phyloP scores from a whole-genome alignment of 1,140 invertebrate species.

The Mya arenaria region DNA sequence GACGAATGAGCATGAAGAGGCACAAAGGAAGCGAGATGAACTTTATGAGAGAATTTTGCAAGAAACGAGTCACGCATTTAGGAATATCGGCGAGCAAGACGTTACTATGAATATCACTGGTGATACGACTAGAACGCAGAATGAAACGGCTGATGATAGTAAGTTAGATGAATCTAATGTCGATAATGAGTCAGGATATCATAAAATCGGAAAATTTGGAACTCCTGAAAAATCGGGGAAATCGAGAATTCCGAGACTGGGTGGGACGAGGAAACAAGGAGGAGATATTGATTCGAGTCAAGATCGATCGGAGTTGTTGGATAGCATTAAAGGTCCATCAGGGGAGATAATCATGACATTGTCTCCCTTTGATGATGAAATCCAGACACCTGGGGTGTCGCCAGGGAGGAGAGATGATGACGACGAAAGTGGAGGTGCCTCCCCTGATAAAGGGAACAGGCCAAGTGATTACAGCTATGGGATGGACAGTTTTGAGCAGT shows the following conservation, averaged over 20 bases:
- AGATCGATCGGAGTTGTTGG: slow-evolving; percentile 21
- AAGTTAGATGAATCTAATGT: not conserved
- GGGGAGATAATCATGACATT: slow-evolving; percentile 50
- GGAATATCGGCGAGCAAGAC: slow-evolving; percentile 50
- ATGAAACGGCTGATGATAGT: not conserved
- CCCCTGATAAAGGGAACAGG: slow-evolving; percentile 20
- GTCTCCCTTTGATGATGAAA: slow-evolving; percentile 45
- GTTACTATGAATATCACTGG: slow-evolving; percentile 25
- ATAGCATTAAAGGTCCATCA: slow-evolving; percentile 25
- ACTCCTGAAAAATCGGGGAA: slow-evolving; percentile 6
- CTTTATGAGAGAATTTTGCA: slow-evolving; percentile 68
- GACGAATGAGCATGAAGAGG: slow-evolving; percentile 39
- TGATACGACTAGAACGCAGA: slow-evolving; percentile 7
- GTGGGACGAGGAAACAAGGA: not conserved
- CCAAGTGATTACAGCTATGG: slow-evolving; percentile 72
- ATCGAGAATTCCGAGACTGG: slow-evolving; percentile 31
- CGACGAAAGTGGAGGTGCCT: slow-evolving; percentile 15
- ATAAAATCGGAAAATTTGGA: not conserved
- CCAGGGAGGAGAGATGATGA: not conserved
- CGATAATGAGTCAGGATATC: slow-evolving; percentile 12
- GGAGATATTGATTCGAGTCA: slow-evolving; percentile 1
- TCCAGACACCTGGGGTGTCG: not conserved
- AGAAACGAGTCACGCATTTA: slow-evolving; percentile 68
- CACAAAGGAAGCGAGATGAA: slow-evolving; percentile 59
- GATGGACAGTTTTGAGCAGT: slow-evolving; percentile 75